Percentiles rank a stretch among this genome's conserved stretches.
These are phyloP conservation scores for Muntiacus reevesi DNA, from an alignment of 2,113 vertebrate species.

Conservation along the genomic window DNA sequence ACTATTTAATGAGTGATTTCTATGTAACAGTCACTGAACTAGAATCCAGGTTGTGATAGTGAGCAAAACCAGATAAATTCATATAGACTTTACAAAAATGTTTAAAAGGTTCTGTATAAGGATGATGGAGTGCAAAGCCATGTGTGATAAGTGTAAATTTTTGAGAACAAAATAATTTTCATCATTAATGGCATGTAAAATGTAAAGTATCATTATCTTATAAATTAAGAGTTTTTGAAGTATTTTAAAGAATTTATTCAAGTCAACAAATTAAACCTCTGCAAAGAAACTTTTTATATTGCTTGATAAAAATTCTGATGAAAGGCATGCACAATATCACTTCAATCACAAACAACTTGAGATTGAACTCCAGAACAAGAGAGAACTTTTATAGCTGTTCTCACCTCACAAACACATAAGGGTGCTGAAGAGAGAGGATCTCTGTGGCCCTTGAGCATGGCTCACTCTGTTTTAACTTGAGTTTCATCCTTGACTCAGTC, in stretches of 20 bases:
- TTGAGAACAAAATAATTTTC: background rate
- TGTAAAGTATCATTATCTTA: slow-evolving; percentile 3
- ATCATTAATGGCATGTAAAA: background rate
- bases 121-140: background rate
- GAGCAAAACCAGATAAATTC: background rate
- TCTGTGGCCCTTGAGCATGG: background rate
- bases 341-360: slow-evolving; percentile 10
- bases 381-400: background rate
- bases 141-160: background rate
- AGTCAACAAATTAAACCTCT: slow-evolving; percentile 16
- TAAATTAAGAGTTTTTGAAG: slow-evolving; percentile 12
- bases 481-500: background rate
- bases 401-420: background rate
- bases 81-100: background rate
- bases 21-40: background rate
- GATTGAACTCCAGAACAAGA: slow-evolving; percentile 4
- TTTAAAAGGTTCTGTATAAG: background rate
- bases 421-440: background rate
- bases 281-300: background rate
- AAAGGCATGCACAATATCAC: slow-evolving; percentile 10
- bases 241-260: slow-evolving; percentile 55
- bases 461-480: background rate
- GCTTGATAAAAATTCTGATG: slow-evolving; percentile 8
- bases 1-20: background rate
- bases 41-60: background rate